Evolutionary conservation across 2,113 vertebrate genomes (phyloP), one percentile per base, ranked within the genome.

Genomic region (Scytalopus superciliaris): DNA sequence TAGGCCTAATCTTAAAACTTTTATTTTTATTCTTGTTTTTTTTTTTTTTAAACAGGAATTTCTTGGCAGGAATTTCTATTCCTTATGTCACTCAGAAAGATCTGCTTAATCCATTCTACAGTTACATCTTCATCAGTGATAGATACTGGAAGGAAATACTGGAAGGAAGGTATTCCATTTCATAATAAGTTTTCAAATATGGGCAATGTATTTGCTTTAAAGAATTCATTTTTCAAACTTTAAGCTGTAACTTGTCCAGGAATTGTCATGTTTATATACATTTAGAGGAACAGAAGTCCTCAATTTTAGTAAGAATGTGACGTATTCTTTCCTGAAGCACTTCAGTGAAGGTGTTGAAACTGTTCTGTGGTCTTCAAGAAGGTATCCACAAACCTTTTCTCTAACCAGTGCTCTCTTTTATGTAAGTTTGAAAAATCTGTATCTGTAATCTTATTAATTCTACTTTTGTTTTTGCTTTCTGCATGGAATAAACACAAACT

Each of bases 381-480:
- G 28, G 45, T 40, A 62, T 35, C 16, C 40, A 63, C 28, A 67
- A 89, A 49, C 19, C 19, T 40, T 90, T 96, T 47, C 22, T 52
- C n/a, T 81, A 89, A 84, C 7, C 39, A 33, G 8, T 67, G 16
- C 12, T 82, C 52, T 69, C 13, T 55, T 86, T 87, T 72, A 84
- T n/a, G 12, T 40, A 89, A 59, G 35, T 85, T 76, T 67, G 60
- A 50, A 91, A 79, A 91, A 95, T 60, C 42, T 87, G 28, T 76
- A 31, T 64, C 5, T 69, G 49, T 27, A 66, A n/a, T 44, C 93
- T 90, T 86, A 81, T 91, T 89, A 96, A 96, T 95, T 88, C 33
- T 79, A 70, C 30, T 64, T 94, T 94, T 90, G 13, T 14, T 88
- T 81, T 90, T 78, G 3, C 68, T 91, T 89, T 96, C 84, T 88